Evolutionary conservation across 2,888 invertebrate genomes (phyloP).

Genomic region (Nomada goodeniana): DNA sequence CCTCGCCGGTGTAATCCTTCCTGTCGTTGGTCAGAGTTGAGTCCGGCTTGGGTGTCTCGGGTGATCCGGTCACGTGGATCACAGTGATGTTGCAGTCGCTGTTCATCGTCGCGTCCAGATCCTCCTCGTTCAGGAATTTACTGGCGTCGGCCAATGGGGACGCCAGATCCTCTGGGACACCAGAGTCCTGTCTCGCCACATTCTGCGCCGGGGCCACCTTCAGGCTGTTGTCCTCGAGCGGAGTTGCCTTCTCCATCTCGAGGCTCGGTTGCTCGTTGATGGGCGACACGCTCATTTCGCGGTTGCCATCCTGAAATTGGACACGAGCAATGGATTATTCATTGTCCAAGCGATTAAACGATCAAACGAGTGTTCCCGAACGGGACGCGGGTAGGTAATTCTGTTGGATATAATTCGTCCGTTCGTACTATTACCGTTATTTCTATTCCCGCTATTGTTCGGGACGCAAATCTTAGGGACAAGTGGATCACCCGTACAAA

Average conservation of each 20-base stretch:
- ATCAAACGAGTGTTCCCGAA: too few relatives aligned
- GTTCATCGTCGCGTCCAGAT: slow-evolving; percentile 75
- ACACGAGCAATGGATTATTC: not conserved
- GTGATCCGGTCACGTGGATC: slow-evolving; percentile 76
- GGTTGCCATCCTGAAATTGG: slow-evolving; percentile 46
- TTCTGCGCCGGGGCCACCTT: slow-evolving; percentile 71
- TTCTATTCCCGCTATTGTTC: not conserved
- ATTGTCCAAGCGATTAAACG: too few relatives aligned
- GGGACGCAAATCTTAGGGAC: too few relatives aligned
- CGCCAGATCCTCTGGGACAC: slow-evolving; percentile 79
- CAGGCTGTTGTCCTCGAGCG: slow-evolving; percentile 67
- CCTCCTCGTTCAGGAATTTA: slow-evolving; percentile 66
- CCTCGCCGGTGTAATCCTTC: slow-evolving; percentile 73
- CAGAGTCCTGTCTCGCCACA: slow-evolving; percentile 80
- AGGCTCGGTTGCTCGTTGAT: slow-evolving; percentile 56
- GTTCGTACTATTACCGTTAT: not conserved
- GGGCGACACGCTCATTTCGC: slow-evolving; percentile 47
- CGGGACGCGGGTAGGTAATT: not conserved
- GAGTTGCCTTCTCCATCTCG: slow-evolving; percentile 71
- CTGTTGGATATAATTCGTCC: not conserved
- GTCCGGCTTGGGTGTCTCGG: slow-evolving; percentile 56
- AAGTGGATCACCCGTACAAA: too few relatives aligned
- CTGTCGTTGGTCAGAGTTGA: slow-evolving; percentile 54
- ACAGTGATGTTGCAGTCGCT: slow-evolving; percentile 81
- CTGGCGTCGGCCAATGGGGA: slow-evolving; percentile 71